Evolutionary conservation across 2,888 invertebrate species (phyloP).

Genomic region (Trichacis sp.): DNA sequence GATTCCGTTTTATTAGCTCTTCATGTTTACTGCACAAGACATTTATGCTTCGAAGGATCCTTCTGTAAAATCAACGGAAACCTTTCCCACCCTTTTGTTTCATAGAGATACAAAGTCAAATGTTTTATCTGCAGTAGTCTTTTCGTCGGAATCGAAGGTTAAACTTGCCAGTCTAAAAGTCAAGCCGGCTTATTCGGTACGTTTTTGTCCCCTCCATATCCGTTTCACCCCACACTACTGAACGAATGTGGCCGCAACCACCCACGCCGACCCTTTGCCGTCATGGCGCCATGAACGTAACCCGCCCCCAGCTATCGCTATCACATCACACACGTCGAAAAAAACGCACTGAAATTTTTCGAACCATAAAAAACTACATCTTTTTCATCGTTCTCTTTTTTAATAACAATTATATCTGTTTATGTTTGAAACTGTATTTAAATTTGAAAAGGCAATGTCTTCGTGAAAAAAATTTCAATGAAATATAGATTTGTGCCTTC

Average conservation of each 20-base stretch:
- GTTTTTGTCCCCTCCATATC: constrained; percentile 32
- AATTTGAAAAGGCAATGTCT: too few species aligned
- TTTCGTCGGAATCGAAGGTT: constrained; percentile 37
- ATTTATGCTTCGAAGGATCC: constrained; percentile 14
- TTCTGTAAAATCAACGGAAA: constrained; percentile 28
- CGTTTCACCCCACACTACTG: constrained; percentile 8
- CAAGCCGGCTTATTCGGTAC: constrained; percentile 37
- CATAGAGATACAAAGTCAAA: constrained; percentile 14
- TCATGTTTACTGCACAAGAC: constrained; percentile 3
- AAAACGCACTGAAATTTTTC: constrained; percentile 13
- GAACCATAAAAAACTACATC: background rate
- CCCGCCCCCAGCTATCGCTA: constrained; percentile 31
- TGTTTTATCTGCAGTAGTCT: constrained; percentile 27
- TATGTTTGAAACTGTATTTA: too few species aligned
- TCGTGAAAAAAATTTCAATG: too few species aligned
- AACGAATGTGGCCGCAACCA: constrained; percentile 20
- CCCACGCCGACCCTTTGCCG: constrained; percentile 30
- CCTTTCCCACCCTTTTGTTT: constrained; percentile 18
- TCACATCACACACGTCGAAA: constrained; percentile 23
- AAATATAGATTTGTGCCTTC: too few species aligned
- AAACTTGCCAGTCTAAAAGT: constrained; percentile 34
- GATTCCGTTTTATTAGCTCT: too few species aligned
- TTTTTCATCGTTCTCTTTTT: background rate
- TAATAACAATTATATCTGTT: too few species aligned
- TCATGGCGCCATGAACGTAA: constrained; percentile 32